Percentiles rank a stretch among this genome's conserved stretches.
Evolutionary conservation across 2,888 invertebrate genomes (phyloP).

Genomic region (Maniola hyperantus): DNA sequence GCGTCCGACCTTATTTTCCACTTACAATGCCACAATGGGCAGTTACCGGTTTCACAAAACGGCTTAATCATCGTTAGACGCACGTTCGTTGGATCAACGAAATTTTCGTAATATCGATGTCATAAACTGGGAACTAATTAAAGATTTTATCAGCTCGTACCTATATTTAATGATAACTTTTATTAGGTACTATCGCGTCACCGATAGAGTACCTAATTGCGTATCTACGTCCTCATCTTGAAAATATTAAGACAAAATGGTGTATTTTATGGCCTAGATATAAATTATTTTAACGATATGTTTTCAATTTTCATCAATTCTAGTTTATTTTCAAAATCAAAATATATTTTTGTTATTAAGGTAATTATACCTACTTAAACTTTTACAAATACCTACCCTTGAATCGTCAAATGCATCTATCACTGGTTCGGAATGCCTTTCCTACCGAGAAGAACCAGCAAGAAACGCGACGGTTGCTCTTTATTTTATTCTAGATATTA

Average conservation of each 20-base stretch:
- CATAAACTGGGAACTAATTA: slow-evolving; percentile 1
- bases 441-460: too few relatives aligned
- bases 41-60: slow-evolving; percentile 2
- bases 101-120: slow-evolving; percentile 3
- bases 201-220: neutral
- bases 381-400: too few relatives aligned
- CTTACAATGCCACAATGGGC: neutral
- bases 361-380: too few relatives aligned
- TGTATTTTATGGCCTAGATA: slow-evolving; percentile 4
- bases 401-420: too few relatives aligned
- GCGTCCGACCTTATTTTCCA: neutral
- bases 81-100: slow-evolving; percentile 8
- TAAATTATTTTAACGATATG: neutral
- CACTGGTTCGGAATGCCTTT: too few relatives aligned
- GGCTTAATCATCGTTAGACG: slow-evolving; percentile 4
- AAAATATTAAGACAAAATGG: neutral
- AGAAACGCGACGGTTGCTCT: too few relatives aligned
- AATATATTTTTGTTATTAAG: too few relatives aligned
- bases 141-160: slow-evolving; percentile 9
- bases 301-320: neutral
- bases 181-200: slow-evolving; percentile 4
- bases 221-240: neutral
- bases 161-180: slow-evolving; percentile 3
- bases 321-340: too few relatives aligned
- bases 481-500: neutral